These are phyloP conservation scores for Erpornis zantholeuca DNA, from an alignment of 2,113 vertebrate species.

Conservation along the genomic window DNA sequence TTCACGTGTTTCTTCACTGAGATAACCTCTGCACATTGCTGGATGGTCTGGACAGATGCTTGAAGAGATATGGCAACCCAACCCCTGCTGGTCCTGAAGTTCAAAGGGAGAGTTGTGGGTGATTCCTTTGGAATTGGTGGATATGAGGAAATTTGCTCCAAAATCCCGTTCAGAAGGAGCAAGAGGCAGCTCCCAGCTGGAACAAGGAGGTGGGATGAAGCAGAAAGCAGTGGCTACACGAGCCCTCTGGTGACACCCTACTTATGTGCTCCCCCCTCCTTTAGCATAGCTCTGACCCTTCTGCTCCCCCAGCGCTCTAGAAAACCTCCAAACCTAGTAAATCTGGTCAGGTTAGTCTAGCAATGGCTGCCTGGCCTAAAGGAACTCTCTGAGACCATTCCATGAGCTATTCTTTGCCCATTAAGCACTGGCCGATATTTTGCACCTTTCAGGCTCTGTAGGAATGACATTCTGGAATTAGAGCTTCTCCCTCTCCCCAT, in stretches of 20 bases:
- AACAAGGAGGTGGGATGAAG: neutral
- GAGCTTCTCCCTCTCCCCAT: neutral
- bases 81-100: neutral
- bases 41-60: neutral
- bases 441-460: neutral
- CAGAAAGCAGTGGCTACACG: neutral
- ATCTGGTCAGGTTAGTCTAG: neutral
- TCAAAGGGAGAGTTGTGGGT: neutral
- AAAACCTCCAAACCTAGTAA: neutral
- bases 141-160: neutral
- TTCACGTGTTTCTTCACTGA: neutral
- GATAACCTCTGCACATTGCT: neutral
- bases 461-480: neutral
- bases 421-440: neutral
- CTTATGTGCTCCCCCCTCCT: neutral
- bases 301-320: neutral
- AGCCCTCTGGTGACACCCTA: neutral
- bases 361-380: neutral
- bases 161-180: neutral
- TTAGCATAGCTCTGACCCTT: rapidly evolving
- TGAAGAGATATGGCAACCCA: neutral
- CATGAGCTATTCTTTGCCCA: neutral
- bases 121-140: neutral
- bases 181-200: neutral
- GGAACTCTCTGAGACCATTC: neutral